These are phyloP conservation scores for Leuciscus idus DNA, from an alignment of 2,113 vertebrate genomes.

Conservation along the genomic window DNA sequence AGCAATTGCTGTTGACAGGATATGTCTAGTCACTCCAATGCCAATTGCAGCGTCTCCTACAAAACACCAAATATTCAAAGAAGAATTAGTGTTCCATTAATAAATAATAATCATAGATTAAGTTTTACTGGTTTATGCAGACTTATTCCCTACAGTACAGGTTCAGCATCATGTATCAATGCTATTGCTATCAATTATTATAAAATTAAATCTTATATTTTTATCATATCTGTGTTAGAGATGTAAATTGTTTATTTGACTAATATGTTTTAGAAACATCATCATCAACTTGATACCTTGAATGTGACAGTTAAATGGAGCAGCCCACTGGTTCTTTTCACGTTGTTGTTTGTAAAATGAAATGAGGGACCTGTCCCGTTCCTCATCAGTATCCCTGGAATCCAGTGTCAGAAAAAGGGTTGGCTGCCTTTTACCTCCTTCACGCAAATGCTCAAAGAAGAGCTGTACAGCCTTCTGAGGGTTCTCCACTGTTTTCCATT, in stretches of 20 bases:
- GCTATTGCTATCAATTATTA: too few relatives aligned
- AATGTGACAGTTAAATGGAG: slow-evolving; percentile 18
- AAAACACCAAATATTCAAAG: background rate
- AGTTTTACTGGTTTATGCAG: too few relatives aligned
- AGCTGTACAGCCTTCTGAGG: background rate
- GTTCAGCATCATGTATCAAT: too few relatives aligned
- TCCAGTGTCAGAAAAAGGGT: background rate
- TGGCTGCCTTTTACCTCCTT: slow-evolving; percentile 33
- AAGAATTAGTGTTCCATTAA: too few relatives aligned
- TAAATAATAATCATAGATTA: too few relatives aligned
- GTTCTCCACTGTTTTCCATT: slow-evolving; percentile 14
- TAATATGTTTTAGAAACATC: background rate
- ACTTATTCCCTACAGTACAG: too few relatives aligned
- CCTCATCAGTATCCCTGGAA: slow-evolving; percentile 15
- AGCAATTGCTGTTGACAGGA: slow-evolving; percentile 23
- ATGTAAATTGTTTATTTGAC: background rate
- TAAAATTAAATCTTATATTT: too few relatives aligned
- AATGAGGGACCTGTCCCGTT: slow-evolving; percentile 26
- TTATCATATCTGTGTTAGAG: background rate
- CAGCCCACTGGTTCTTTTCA: slow-evolving; percentile 24
- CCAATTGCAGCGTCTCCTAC: slow-evolving; percentile 43
- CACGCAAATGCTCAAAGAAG: background rate
- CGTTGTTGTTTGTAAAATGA: slow-evolving; percentile 26
- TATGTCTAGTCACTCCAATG: slow-evolving; percentile 31
- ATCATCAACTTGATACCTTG: background rate